A percentile compares a stretch with the other conserved stretches of the same genome.
phyloP scores from a whole-genome alignment of 2,888 invertebrate species.

The Ennomos quercinarius region DNA sequence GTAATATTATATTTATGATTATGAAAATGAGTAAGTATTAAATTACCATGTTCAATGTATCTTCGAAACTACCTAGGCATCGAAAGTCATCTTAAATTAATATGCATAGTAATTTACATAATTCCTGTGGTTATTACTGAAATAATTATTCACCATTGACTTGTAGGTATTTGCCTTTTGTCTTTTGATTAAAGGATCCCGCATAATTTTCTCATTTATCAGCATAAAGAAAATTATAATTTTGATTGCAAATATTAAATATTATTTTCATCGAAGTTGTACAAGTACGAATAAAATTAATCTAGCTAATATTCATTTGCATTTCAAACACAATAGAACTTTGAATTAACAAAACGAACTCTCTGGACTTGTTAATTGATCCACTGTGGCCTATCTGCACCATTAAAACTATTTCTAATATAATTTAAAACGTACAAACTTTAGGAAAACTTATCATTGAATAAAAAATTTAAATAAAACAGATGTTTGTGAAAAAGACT shows the following conservation, averaged over 20 bases:
- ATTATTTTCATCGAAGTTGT: constrained; percentile 11
- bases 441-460: no score
- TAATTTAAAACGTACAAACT: constrained; percentile 4
- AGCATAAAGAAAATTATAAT: constrained; percentile 10
- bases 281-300: neutral
- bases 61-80: neutral
- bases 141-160: no score
- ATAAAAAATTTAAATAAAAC: no score
- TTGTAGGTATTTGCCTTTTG: no score
- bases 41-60: no score
- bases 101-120: no score
- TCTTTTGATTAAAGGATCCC: constrained; percentile 1
- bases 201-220: constrained; percentile 22
- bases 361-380: constrained; percentile 20
- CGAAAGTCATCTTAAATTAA: no score
- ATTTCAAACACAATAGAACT: constrained; percentile 14
- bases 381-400: constrained; percentile 20
- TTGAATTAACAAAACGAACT: constrained; percentile 20
- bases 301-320: constrained; percentile 17
- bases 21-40: no score
- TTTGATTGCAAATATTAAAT: constrained; percentile 15
- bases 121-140: no score
- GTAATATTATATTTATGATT: no score
- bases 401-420: constrained; percentile 7
- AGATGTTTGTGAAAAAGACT: no score